phyloP scores from a whole-genome alignment of 2,888 invertebrate genomes.

The Caenorhabditis drosophilae region DNA sequence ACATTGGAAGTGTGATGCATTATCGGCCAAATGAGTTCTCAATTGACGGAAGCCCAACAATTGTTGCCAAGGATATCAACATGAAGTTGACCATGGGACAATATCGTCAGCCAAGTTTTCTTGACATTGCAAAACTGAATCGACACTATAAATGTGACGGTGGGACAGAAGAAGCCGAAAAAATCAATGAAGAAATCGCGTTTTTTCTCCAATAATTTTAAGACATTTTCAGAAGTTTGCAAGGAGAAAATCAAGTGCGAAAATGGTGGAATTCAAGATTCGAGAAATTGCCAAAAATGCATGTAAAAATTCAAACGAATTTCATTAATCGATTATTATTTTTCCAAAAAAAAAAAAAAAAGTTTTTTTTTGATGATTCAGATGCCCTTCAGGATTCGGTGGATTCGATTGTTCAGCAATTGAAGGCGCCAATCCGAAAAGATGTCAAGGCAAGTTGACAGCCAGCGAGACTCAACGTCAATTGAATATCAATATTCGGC shows the following conservation, averaged over 20 bases:
- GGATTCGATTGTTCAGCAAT: slow-evolving; percentile 25
- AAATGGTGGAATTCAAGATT: slow-evolving; percentile 12
- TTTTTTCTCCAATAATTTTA: too few relatives aligned
- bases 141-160: slow-evolving; percentile 35
- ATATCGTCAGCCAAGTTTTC: slow-evolving; percentile 38
- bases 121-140: slow-evolving; percentile 41
- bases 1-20: slow-evolving; percentile 51
- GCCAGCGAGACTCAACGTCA: slow-evolving; percentile 32
- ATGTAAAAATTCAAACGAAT: background rate
- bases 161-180: slow-evolving; percentile 5
- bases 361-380: slow-evolving; percentile 4
- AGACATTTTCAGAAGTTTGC: slow-evolving; percentile 8
- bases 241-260: slow-evolving; percentile 4
- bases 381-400: slow-evolving; percentile 39
- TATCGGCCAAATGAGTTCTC: slow-evolving; percentile 44
- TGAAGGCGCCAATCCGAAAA: slow-evolving; percentile 28
- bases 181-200: too few relatives aligned
- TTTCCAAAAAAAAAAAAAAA: background rate
- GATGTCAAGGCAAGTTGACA: slow-evolving; percentile 27
- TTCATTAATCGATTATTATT: background rate
- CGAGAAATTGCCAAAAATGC: slow-evolving; percentile 5
- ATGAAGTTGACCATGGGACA: slow-evolving; percentile 46
- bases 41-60: slow-evolving; percentile 27
- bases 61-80: slow-evolving; percentile 39
- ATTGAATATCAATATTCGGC: slow-evolving; percentile 31